A percentile compares a stretch with the other conserved stretches of the same genome.
Evolutionary conservation across 2,113 vertebrate species (phyloP).

Genomic region (Pachyramphus minor): DNA sequence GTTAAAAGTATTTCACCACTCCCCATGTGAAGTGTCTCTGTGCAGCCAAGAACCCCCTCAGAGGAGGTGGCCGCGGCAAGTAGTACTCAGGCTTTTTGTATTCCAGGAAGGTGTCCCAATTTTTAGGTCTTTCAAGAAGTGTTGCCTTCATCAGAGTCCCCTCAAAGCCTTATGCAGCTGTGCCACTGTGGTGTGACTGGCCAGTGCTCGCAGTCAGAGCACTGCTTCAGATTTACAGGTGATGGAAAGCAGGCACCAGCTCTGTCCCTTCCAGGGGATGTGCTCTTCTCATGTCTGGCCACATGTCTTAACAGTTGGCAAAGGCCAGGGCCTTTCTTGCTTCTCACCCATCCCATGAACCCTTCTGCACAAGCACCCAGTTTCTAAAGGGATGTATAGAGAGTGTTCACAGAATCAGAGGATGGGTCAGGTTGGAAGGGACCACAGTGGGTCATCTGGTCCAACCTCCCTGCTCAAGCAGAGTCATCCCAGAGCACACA

Average conservation of each 20-base stretch:
- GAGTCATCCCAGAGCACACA: background rate
- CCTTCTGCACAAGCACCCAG: background rate
- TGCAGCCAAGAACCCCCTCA: background rate
- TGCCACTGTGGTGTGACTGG: background rate
- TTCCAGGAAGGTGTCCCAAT: no score
- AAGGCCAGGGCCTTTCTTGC: accelerated
- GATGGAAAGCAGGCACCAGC: background rate
- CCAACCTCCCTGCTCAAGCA: background rate
- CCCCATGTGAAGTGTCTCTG: background rate
- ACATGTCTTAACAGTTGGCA: background rate
- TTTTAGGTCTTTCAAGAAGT: background rate
- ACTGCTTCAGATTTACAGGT: background rate
- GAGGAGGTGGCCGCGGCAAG: background rate
- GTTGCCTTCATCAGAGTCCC: no score
- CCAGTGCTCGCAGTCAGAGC: background rate
- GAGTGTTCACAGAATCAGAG: background rate
- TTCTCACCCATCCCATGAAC: background rate
- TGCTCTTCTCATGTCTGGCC: background rate
- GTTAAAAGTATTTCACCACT: background rate
- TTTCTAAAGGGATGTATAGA: background rate
- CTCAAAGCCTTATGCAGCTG: background rate
- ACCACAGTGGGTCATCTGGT: background rate
- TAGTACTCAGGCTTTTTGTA: accelerated
- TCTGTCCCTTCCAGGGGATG: no score
- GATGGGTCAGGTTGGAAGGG: background rate